A percentile compares a stretch with the other conserved stretches of the same genome.
Evolutionary conservation across 2,797 vertebrate genomes (phyloP).

Genomic region (Hoplostethus atlanticus): DNA sequence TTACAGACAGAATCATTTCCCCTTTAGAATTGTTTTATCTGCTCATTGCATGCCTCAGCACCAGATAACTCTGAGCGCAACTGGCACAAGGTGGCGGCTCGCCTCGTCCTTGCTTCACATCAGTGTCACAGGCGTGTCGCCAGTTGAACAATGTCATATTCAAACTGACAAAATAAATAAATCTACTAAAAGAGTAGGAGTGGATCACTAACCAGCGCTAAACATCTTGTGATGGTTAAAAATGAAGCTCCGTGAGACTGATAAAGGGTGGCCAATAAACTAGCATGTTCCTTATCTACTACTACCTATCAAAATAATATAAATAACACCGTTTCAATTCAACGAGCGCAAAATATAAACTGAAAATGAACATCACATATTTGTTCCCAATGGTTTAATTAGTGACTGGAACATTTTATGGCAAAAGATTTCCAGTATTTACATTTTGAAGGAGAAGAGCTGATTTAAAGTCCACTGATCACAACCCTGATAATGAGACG

Average conservation of each 20-base stretch:
- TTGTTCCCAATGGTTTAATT: neutral
- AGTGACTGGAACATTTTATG: neutral
- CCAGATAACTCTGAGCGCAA: conserved; percentile 76
- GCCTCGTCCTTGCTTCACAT: conserved; percentile 43
- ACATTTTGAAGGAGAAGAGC: conserved; percentile 3
- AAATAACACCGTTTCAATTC: neutral
- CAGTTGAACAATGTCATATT: conserved; percentile 49
- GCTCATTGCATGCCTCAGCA: conserved; percentile 76
- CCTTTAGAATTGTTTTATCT: conserved; percentile 88
- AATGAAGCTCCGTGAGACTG: neutral
- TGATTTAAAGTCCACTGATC: conserved; percentile 41
- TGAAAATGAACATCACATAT: neutral
- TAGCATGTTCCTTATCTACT: no score
- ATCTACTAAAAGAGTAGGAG: neutral
- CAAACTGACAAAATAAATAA: conserved; percentile 35
- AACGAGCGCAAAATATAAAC: neutral
- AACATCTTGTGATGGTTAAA: neutral
- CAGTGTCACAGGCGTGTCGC: conserved; percentile 36
- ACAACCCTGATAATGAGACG: conserved; percentile 48
- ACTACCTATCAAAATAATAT: neutral
- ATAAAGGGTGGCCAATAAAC: no score
- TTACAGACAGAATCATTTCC: conserved; percentile 87
- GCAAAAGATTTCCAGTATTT: neutral
- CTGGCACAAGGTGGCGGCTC: conserved; percentile 67
- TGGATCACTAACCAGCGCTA: neutral